Evolutionary conservation across 2,888 invertebrate species (phyloP), one percentile per base, ranked within the genome.

Genomic region (Salpingus planirostris): DNA sequence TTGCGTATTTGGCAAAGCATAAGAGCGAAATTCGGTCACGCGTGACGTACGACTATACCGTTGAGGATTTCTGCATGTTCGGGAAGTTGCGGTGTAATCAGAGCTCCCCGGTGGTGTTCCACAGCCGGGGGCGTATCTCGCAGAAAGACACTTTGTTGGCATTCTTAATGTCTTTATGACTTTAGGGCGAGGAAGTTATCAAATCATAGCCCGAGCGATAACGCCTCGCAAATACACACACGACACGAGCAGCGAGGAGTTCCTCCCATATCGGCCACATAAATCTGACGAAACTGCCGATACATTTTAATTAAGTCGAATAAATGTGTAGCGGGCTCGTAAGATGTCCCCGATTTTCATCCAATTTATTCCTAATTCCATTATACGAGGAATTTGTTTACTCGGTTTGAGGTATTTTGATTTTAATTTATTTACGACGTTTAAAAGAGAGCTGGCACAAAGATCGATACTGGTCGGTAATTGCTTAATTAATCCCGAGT

Each of bases 101-200:
- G 18, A 15, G 27, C 24, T 27, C 33, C 29, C 27, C 11, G 33
- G 14, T 18, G 24, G 12, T 28, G n/a, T 13, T 15, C 26, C 13
- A 24, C 18, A 35, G 27, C 25, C 11, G 29, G 3, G n/a, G 29
- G 27, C 27, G 31, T 35, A 35, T 35, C 27, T 35, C 35, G 28
- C 27, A 22, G 8, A 10, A 27, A 26, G 18, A n/a, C n/a, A n/a
- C 34, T 34, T 29, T 34, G 31, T 31, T 28, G 36, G 27, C 36
- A n/a, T 36, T 36, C 28, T 36, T 36, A 31, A 36, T 36, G 36
- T 31, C 24, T 35, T 35, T 30, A 26, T 29, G 27, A 26, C 38
- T 32, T 28, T n/a, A 33, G 38, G 40, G 40, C 29, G 36, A 35
- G 30, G 34, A 34, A 38, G 31, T 41, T 43, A 43, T 43, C 43